Evolutionary conservation across 92 coral and sea anemone species (phyloP).

Genomic region (Epizoanthus rinbou): DNA sequence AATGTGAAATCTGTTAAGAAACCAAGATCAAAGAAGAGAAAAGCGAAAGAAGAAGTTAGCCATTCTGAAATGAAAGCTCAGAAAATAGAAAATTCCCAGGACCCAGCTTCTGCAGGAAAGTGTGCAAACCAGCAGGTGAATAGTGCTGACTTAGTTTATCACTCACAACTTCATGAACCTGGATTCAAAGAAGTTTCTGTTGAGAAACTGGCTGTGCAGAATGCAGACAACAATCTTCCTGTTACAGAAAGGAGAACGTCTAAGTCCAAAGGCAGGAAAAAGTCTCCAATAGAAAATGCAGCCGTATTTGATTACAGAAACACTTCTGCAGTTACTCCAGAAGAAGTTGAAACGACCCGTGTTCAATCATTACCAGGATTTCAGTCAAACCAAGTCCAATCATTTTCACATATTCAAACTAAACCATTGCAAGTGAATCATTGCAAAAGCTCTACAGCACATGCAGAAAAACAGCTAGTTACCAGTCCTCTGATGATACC

Average conservation of each 20-base stretch:
- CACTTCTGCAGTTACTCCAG: slow-evolving; percentile 11
- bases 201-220: neutral
- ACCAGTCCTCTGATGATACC: neutral
- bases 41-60: slow-evolving; percentile 21
- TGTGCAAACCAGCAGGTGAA: slow-evolving; percentile 1
- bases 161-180: neutral
- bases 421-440: neutral
- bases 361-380: slow-evolving; percentile 32
- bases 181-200: neutral
- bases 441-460: neutral
- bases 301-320: neutral
- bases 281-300: neutral
- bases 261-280: slow-evolving; percentile 24
- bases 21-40: slow-evolving; percentile 38
- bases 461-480: neutral
- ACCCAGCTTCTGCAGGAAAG: neutral
- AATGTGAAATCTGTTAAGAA: slow-evolving; percentile 5
- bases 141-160: neutral
- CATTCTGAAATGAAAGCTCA: neutral
- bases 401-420: slow-evolving; percentile 2
- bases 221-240: neutral
- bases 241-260: neutral
- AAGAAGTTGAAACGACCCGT: slow-evolving; percentile 33
- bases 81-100: neutral
- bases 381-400: slow-evolving; percentile 15